Conservation (phyloP, 2,113 vertebrate species). For the Brachyhypopomus occidentalis region DNA sequence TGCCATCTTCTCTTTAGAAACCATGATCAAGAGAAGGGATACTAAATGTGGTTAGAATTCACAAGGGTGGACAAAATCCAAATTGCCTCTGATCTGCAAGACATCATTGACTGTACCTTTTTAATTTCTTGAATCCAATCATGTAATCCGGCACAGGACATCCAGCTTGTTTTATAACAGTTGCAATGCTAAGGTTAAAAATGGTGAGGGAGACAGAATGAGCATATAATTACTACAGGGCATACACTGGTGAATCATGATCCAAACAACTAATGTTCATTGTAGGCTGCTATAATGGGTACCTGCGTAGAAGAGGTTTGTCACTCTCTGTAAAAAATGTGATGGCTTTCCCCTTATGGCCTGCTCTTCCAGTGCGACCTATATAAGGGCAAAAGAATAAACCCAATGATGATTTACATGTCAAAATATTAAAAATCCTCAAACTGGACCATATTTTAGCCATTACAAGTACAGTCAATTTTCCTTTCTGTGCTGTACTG, state of each 20-base stretch:
- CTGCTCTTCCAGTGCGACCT: conserved; percentile 96
- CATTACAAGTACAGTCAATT: background rate
- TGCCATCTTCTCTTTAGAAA: background rate
- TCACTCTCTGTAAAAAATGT: conserved; percentile 98
- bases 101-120: conserved; percentile 70
- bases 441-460: too few species aligned
- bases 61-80: too few species aligned
- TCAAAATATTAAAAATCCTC: background rate
- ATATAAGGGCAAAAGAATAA: conserved; percentile 3
- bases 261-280: background rate
- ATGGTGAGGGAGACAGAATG: background rate
- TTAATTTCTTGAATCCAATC: conserved; percentile 85
- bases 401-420: background rate
- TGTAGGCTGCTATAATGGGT: conserved; percentile 26
- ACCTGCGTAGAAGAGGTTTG: conserved; percentile 93
- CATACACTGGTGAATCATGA: background rate
- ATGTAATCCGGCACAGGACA: conserved; percentile 97
- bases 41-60: background rate
- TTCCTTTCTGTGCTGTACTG: background rate
- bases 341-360: conserved; percentile 86
- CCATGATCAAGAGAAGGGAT: background rate
- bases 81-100: background rate
- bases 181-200: conserved; percentile 80
- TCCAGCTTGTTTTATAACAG: conserved; percentile 89
- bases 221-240: background rate